Base-by-base conservation (phyloP, 1,140 invertebrate genomes). In the Pararge aegeria region DNA sequence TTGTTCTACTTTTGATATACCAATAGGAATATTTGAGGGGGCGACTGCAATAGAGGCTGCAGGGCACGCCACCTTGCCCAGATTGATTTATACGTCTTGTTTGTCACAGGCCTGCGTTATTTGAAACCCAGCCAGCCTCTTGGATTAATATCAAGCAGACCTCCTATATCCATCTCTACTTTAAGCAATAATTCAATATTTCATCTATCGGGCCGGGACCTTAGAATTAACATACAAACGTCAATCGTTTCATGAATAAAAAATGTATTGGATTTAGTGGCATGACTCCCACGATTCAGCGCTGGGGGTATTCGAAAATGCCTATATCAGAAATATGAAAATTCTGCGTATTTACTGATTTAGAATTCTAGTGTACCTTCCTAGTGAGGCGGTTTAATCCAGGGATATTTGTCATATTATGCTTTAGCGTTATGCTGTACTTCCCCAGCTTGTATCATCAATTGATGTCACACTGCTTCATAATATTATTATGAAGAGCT, bases 81-180 rank as follows among this genome's bases (percentile, higher is more conserved):
- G 90, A 91, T 91, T 91, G 90, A 91, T 91, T 90, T 91, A 91
- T 91, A 80, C 81, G 79, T 89, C 83, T 91, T 91, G 90, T 91
- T 91, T 91, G 90, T 91, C 89, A 90, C 84, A 74, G 73, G 67
- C 66, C 68, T 75, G 86, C 90, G 90, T 91, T 90, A 91, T 91
- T 90, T 90, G 90, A 91, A 90, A 89, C 90, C 87, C 83, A 84
- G 87, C 84, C 87, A 88, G 79, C 58, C 67, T 64, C 66, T 68
- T 68, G 83, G 83, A 87, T 87, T 86, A 86, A 86, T 88, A 87
- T 83, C 73, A 78, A 68, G 70, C 75, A 81, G 83, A 77, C 80
- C 84, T 83, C 76, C 74, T 80, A 86, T 85, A 85, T 85, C 77
- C 83, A 30, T 61, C 57, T 80, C 75, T 83, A 80, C 68, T 84